A percentile compares a stretch with the other conserved stretches of the same genome.
phyloP scores from a whole-genome alignment of 2,888 invertebrate species.

The Ditylenchus weischeri region DNA sequence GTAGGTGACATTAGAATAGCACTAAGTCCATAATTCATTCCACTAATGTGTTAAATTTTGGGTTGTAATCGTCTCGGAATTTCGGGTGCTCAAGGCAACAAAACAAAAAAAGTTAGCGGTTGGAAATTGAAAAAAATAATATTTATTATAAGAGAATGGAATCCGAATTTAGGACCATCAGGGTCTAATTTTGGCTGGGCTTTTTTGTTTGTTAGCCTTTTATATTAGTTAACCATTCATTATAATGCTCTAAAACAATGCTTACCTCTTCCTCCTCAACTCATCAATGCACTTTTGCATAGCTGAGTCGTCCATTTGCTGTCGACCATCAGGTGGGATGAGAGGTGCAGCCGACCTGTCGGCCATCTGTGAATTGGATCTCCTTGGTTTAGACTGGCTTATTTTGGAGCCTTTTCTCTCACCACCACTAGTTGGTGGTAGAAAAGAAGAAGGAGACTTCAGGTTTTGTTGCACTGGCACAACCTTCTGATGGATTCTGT shows the following conservation, averaged over 20 bases:
- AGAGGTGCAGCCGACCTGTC: constrained; percentile 6
- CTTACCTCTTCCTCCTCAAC: constrained; percentile 48
- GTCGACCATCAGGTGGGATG: constrained; percentile 18
- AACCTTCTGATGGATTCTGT: constrained; percentile 1
- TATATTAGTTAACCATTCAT: too few relatives aligned
- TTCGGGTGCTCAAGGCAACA: too few relatives aligned
- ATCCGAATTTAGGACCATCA: too few relatives aligned
- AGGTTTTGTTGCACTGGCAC: neutral
- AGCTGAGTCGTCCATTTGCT: constrained; percentile 35
- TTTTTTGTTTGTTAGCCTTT: too few relatives aligned
- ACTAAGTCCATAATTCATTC: too few relatives aligned
- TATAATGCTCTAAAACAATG: neutral
- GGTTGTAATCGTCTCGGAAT: too few relatives aligned
- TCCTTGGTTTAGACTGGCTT: neutral
- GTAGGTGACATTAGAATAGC: too few relatives aligned
- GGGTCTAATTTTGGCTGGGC: too few relatives aligned
- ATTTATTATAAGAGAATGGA: too few relatives aligned
- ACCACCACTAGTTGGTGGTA: constrained; percentile 4
- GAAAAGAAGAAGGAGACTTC: neutral
- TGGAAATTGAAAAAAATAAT: too few relatives aligned
- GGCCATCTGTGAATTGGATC: neutral
- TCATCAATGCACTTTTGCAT: constrained; percentile 52
- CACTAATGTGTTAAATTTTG: too few relatives aligned
- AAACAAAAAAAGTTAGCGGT: too few relatives aligned
- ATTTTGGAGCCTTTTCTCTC: neutral